These are phyloP conservation scores for Sylvia borin DNA, from an alignment of 2,797 vertebrate species.

Conservation along the genomic window DNA sequence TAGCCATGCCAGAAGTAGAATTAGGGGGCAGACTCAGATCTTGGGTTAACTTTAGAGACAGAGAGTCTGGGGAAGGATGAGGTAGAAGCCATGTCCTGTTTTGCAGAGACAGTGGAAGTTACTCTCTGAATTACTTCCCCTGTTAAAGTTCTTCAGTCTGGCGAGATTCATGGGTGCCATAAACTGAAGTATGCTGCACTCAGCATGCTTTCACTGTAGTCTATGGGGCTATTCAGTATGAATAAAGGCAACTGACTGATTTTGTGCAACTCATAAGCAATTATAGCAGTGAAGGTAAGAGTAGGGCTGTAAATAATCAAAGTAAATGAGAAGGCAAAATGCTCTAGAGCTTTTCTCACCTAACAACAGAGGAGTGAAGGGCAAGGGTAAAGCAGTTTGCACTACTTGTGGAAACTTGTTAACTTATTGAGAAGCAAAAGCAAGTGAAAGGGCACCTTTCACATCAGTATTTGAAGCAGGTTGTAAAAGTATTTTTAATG, in stretches of 20 bases:
- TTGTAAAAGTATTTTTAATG: conserved; percentile 37
- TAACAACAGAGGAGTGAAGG: background rate
- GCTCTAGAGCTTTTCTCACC: conserved; percentile 26
- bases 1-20: background rate
- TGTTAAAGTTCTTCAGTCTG: background rate
- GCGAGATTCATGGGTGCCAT: conserved; percentile 17
- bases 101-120: background rate
- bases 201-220: background rate
- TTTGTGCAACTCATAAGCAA: conserved; percentile 29
- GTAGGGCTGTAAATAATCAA: conserved; percentile 41
- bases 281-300: conserved; percentile 21
- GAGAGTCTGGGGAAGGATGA: background rate
- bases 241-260: conserved; percentile 33
- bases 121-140: conserved; percentile 17
- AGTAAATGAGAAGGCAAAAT: conserved; percentile 35
- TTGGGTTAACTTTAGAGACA: background rate
- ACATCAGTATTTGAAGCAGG: conserved; percentile 16
- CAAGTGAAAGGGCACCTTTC: conserved; percentile 42
- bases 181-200: conserved; percentile 9
- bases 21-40: background rate
- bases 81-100: background rate
- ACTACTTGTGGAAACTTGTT: conserved; percentile 1
- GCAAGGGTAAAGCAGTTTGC: conserved; percentile 10
- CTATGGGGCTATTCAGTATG: background rate
- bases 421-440: conserved; percentile 50